phyloP scores from a whole-genome alignment of 2,797 vertebrate genomes.

The Decapterus maruadsi region DNA sequence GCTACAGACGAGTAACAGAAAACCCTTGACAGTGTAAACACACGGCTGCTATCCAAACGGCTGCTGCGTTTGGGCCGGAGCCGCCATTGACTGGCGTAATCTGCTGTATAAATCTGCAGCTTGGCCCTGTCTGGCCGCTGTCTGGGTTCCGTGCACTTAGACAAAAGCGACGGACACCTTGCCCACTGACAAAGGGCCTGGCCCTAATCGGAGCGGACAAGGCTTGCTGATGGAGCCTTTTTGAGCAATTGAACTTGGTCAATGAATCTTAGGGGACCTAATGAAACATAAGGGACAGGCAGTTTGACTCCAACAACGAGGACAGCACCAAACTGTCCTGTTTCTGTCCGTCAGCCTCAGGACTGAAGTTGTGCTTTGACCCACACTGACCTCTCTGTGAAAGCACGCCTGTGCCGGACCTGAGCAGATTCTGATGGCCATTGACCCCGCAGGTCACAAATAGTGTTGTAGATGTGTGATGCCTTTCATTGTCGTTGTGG shows the following conservation, averaged over 20 bases:
- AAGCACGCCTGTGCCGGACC: conserved; percentile 29
- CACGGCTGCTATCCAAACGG: conserved; percentile 77
- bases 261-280: conserved; percentile 77
- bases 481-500: conserved; percentile 58
- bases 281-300: conserved; percentile 77
- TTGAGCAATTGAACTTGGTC: conserved; percentile 85
- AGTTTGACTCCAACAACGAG: conserved; percentile 76
- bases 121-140: conserved; percentile 86
- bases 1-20: conserved; percentile 84
- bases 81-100: conserved; percentile 85
- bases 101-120: conserved; percentile 86
- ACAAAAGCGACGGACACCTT: conserved; percentile 88
- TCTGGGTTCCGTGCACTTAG: conserved; percentile 84
- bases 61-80: conserved; percentile 79
- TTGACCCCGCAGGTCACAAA: conserved; percentile 40
- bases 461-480: conserved; percentile 26
- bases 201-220: conserved; percentile 85
- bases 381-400: conserved; percentile 59
- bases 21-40: conserved; percentile 85
- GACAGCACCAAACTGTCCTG: conserved; percentile 59
- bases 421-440: conserved; percentile 31
- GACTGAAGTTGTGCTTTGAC: conserved; percentile 73
- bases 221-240: conserved; percentile 86
- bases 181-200: conserved; percentile 80
- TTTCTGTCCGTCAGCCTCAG: conserved; percentile 53